Percentiles rank a stretch among this genome's conserved stretches.
These are phyloP conservation scores for Lasius fuliginosus DNA, from an alignment of 2,888 invertebrate genomes.

Conservation along the genomic window DNA sequence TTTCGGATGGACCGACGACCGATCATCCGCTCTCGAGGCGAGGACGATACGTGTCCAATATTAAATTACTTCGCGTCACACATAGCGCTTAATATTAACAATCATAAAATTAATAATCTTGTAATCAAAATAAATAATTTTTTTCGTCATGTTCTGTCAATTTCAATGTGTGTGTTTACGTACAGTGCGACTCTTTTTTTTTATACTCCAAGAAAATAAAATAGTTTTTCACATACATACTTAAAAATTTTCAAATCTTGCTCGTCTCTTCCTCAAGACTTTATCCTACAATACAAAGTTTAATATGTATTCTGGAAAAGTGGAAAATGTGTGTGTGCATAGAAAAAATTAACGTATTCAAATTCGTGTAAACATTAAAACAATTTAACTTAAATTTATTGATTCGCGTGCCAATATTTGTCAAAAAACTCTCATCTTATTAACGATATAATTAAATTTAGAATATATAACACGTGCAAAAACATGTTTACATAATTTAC, in stretches of 20 bases:
- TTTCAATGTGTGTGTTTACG: not conserved
- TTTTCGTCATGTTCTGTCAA: not conserved
- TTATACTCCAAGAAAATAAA: not conserved
- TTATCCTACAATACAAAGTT: not conserved
- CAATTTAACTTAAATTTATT: not conserved
- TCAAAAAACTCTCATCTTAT: conserved; percentile 10
- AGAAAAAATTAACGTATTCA: not conserved
- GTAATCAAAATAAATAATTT: not conserved
- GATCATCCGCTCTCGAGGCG: not conserved
- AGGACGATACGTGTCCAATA: not conserved
- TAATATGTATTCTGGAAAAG: not conserved
- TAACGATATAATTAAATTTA: conserved; percentile 8
- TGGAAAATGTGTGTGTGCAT: not conserved
- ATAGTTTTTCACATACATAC: not conserved
- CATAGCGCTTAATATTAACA: not conserved
- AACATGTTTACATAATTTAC: conserved; percentile 5
- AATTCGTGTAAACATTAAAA: not conserved
- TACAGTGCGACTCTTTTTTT: not conserved
- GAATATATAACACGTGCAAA: not conserved
- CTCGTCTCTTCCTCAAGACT: not conserved
- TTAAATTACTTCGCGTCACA: not conserved
- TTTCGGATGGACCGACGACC: too few relatives aligned
- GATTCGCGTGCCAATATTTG: not conserved
- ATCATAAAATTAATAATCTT: not conserved
- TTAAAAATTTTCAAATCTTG: not conserved